phyloP scores from a whole-genome alignment of 2,888 invertebrate genomes.

The Tenodera sinensis region DNA sequence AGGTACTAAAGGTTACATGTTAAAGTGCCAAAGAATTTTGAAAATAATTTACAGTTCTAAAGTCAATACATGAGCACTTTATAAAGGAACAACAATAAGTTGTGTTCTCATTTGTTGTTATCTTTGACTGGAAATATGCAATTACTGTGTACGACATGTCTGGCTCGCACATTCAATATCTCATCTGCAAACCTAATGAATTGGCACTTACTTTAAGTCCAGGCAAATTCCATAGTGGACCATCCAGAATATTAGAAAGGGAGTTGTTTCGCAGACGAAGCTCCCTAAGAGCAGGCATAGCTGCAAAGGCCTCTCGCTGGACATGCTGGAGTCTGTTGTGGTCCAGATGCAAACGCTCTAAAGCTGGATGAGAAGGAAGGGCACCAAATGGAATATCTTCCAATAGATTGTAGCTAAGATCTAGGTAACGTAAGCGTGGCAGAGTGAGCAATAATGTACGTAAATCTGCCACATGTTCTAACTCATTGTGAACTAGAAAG shows the following conservation, averaged over 20 bases:
- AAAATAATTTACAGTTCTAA: too few species aligned
- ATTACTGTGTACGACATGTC: too few species aligned
- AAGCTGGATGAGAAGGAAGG: slow-evolving; percentile 70
- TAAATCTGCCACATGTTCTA: slow-evolving; percentile 70
- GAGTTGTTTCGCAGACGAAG: slow-evolving; percentile 81
- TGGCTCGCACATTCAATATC: too few species aligned
- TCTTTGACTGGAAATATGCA: too few species aligned
- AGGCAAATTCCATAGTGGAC: slow-evolving; percentile 81
- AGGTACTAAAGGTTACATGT: too few species aligned
- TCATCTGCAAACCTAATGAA: too few species aligned
- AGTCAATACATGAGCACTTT: too few species aligned
- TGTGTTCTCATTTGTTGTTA: too few species aligned
- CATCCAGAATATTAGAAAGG: slow-evolving; percentile 64
- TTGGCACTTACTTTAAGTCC: slow-evolving; percentile 57
- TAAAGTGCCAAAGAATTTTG: too few species aligned
- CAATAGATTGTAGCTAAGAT: slow-evolving; percentile 73
- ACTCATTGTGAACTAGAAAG: slow-evolving; percentile 70
- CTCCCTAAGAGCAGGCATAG: slow-evolving; percentile 79
- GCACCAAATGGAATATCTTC: slow-evolving; percentile 75
- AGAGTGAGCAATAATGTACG: slow-evolving; percentile 71
- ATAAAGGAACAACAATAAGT: too few species aligned
- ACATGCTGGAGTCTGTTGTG: slow-evolving; percentile 71
- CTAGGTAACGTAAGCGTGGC: slow-evolving; percentile 72
- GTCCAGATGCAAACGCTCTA: slow-evolving; percentile 77
- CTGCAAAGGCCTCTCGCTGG: slow-evolving; percentile 74